Evolutionary conservation across 2,113 vertebrate genomes (phyloP).

Genomic region (Recurvirostra avosetta): DNA sequence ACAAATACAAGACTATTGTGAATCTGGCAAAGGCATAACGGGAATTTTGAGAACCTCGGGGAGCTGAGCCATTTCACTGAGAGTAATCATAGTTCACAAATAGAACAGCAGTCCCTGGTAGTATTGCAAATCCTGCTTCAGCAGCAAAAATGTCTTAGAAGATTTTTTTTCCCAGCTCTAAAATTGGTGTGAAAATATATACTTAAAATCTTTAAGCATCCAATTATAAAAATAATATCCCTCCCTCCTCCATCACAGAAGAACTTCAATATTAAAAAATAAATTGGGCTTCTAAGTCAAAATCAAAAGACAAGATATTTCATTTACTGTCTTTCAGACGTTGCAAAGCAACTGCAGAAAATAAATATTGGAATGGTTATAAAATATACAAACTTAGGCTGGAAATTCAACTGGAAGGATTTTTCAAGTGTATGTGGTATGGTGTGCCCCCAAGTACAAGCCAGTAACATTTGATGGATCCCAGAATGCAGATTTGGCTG

Average conservation of each 20-base stretch:
- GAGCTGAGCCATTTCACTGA: conserved; percentile 24
- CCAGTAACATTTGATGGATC: neutral
- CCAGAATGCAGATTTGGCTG: neutral
- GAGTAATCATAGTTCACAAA: conserved; percentile 37
- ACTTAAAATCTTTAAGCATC: neutral
- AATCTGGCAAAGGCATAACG: neutral
- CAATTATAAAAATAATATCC: neutral
- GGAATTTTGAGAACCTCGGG: conserved; percentile 10
- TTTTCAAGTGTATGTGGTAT: neutral
- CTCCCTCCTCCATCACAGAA: neutral
- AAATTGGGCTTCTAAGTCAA: neutral
- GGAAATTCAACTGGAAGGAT: neutral
- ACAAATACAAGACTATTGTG: neutral
- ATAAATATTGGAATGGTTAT: neutral
- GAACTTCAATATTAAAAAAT: neutral
- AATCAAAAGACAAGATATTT: neutral
- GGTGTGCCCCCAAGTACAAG: neutral
- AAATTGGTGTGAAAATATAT: neutral
- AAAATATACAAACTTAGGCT: neutral
- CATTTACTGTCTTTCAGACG: neutral
- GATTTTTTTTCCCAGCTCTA: neutral
- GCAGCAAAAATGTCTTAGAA: neutral
- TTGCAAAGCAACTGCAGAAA: neutral
- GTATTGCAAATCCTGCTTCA: conserved; percentile 22
- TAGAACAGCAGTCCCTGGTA: conserved; percentile 5